Base-by-base conservation (phyloP, 1,140 invertebrate genomes). In the Papilio aristodemus region DNA sequence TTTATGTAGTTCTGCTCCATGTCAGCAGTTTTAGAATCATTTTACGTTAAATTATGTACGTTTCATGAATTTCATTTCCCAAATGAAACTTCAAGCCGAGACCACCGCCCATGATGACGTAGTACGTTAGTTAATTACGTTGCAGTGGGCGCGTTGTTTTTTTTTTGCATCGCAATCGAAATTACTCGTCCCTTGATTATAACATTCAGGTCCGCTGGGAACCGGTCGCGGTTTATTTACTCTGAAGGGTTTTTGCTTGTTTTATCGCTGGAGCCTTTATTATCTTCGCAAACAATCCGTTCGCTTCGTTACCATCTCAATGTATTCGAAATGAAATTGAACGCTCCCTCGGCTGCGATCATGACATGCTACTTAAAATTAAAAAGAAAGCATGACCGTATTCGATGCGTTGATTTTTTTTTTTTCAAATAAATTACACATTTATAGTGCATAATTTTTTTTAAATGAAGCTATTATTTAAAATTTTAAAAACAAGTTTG, bases 191-290 rank as follows among this genome's bases (percentile, higher is more conserved):
- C 57, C 70, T 87, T 84, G 85, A 90, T 90, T 86, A 88, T 87
- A 83, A 87, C 84, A 86, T 87, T 86, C 81, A 80, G 78, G 80
- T 85, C 79, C 14, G 59, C 6, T 32, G 36, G 14, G 36, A 38
- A 62, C 59, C 59, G 59, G 59, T 62, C 77, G 82, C 82, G 82
- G 75, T 77, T 90, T 90, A 87, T 90, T 91, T 91, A 85, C 79
- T 91, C 86, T 91, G 83, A 81, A 83, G 74, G 77, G 84, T 81
- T 89, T 87, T 90, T 91, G 82, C 83, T 86, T 80, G 63, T 88
- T 91, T 91, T 90, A 84, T 84, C 84, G 83, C 87, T 74, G 71
- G 64, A 73, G 69, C 74, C 70, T 76, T 82, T 83, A 86, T 89
- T 89, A 89, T 89, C 86, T 79, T 71, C 63, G 76, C 75, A 84